phyloP scores from a whole-genome alignment of 1,140 invertebrate genomes.

The Drosophila funebris region DNA sequence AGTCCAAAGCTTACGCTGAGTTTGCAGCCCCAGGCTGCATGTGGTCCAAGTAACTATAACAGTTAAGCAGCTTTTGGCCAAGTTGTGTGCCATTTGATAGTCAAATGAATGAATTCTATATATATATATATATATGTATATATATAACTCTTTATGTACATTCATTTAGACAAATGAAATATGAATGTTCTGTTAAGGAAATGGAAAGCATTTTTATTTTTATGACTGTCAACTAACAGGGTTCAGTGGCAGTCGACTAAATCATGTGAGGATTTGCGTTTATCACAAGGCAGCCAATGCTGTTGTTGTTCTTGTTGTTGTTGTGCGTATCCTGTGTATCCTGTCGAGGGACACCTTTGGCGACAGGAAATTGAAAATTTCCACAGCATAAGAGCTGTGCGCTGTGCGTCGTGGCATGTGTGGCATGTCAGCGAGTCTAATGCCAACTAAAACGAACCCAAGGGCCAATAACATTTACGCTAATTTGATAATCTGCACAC shows the following conservation, averaged over 20 bases:
- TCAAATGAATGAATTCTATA: conserved; percentile 50
- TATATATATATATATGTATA: conserved; percentile 44
- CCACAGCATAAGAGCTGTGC: conserved; percentile 18
- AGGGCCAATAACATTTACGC: conserved; percentile 80
- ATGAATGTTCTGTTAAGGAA: neutral
- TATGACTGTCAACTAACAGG: conserved; percentile 67
- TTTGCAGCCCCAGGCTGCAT: conserved; percentile 8
- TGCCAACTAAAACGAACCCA: conserved; percentile 44
- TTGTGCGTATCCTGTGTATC: conserved; percentile 9
- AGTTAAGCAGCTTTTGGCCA: conserved; percentile 73
- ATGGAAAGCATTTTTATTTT: conserved; percentile 46
- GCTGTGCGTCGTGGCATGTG: conserved; percentile 19
- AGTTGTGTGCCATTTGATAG: conserved; percentile 71
- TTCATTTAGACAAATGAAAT: conserved; percentile 41
- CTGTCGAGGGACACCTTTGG: conserved; percentile 30
- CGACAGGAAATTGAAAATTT: conserved; percentile 80
- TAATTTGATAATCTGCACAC: conserved; percentile 83
- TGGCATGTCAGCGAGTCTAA: conserved; percentile 50
- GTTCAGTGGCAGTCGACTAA: conserved; percentile 58
- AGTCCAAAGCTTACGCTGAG: neutral
- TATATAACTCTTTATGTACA: conserved; percentile 22
- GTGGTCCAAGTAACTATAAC: conserved; percentile 70
- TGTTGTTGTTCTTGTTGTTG: conserved; percentile 2
- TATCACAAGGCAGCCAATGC: conserved; percentile 43
- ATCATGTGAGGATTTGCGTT: conserved; percentile 74